These are phyloP conservation scores for Malurus leucopterus DNA, from an alignment of 2,797 vertebrate species.

Conservation along the genomic window DNA sequence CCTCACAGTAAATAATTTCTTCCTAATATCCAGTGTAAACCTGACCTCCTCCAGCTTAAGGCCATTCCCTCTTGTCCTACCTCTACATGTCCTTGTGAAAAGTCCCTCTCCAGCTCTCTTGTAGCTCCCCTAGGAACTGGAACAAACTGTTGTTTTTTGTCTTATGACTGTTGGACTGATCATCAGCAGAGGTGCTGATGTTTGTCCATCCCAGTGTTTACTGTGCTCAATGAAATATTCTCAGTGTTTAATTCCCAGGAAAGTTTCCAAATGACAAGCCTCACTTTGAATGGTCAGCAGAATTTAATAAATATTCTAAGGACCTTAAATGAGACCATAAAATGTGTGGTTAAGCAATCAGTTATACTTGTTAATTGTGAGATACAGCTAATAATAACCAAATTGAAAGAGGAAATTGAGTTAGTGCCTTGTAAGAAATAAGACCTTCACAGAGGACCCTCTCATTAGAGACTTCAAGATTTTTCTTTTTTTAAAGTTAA, in stretches of 20 bases:
- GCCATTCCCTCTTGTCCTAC: background rate
- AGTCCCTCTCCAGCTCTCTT: background rate
- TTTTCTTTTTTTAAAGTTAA: background rate
- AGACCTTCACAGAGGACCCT: background rate
- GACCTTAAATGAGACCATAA: background rate
- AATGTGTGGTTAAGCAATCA: background rate
- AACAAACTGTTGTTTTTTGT: background rate
- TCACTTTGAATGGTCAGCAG: background rate
- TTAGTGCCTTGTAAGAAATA: constrained; percentile 7
- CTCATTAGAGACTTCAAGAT: background rate
- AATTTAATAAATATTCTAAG: background rate
- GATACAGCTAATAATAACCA: background rate
- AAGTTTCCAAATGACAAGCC: background rate
- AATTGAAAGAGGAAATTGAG: constrained; percentile 26
- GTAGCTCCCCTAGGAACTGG: background rate
- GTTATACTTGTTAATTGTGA: background rate
- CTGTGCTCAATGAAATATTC: background rate
- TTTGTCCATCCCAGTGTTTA: background rate
- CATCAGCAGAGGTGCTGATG: background rate
- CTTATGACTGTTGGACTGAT: background rate
- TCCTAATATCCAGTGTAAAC: background rate
- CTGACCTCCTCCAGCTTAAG: background rate
- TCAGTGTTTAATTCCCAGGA: background rate
- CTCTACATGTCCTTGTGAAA: background rate
- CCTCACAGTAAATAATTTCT: background rate